phyloP scores from a whole-genome alignment of 2,888 invertebrate genomes.

The Noctua janthe region DNA sequence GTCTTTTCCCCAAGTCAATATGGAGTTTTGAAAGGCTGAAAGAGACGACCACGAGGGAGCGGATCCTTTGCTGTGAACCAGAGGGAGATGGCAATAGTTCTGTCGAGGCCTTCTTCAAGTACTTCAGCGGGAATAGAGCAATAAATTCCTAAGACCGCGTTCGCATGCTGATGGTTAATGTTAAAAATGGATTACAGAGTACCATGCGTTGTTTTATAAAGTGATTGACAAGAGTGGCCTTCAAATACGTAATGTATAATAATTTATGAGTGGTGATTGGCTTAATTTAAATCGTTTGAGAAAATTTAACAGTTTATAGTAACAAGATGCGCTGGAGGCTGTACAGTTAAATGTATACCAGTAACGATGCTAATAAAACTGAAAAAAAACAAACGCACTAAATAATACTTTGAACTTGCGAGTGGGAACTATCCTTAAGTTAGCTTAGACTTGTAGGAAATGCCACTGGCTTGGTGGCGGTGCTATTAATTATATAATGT shows the following conservation, averaged over 20 bases:
- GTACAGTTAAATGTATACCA: no score
- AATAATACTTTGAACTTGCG: no score
- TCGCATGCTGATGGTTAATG: slow-evolving; percentile 48
- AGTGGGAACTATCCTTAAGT: no score
- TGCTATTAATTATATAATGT: no score
- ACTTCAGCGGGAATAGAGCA: slow-evolving; percentile 44
- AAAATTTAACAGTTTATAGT: no score
- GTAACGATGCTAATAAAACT: no score
- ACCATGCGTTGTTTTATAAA: slow-evolving; percentile 34
- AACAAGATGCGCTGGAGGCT: no score
- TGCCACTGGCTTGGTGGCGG: no score
- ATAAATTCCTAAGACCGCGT: slow-evolving; percentile 14
- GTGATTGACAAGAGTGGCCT: slow-evolving; percentile 30
- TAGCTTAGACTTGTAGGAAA: no score
- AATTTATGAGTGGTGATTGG: neutral
- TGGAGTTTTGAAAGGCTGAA: slow-evolving; percentile 63
- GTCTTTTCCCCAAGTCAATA: slow-evolving; percentile 62
- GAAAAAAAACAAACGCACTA: no score
- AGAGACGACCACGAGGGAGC: slow-evolving; percentile 48
- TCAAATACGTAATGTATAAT: slow-evolving; percentile 9
- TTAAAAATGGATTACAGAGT: slow-evolving; percentile 43
- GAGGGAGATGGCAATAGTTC: slow-evolving; percentile 42
- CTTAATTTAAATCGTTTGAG: no score
- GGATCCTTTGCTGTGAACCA: slow-evolving; percentile 17
- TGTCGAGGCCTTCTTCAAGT: slow-evolving; percentile 64